Base-by-base conservation (phyloP, 2,888 invertebrate genomes). In the Drosophila anomalipes region DNA sequence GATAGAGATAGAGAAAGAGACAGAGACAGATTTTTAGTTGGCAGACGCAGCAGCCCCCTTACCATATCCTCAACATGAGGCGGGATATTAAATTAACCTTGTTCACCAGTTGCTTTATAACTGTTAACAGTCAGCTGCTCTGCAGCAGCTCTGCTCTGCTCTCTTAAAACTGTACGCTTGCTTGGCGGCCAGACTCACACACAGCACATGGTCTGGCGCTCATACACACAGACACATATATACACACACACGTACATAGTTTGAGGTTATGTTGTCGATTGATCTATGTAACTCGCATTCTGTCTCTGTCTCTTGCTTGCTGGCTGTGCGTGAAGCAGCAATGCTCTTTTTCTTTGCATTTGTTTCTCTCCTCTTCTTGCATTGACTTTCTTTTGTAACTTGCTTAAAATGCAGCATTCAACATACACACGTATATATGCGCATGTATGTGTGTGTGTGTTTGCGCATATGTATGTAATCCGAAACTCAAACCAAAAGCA, bases 361-460 rank as follows among this genome's bases (percentile, higher is more conserved):
- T 52, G 19, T 37, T 22, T 37, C 37, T 66, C 7, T 53, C 19
- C 41, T 52, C 28, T 41, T 9, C 30, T 58, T 39, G 26, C n/a
- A 32, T 44, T 49, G 56, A 22, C n/a, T 41, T 32, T 44, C 39
- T 59, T 64, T 47, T 47, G 26, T 26, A 47, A 47, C 16, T 47
- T 9, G 47, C 60, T 72, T 56, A 37, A 53, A 53, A 28, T 68
- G 39, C 33, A 49, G 59, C 54, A 47, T 74, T 69, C 67, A 67
- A 66, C 71, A 51, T 30, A 28, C 51, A 30, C 65, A 70, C 74
- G 78, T 81, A 81, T 75, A 70, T 78, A 47, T 22, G 47, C 47
- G 22, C 47, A 22, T 26, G 7, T 0, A 26, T 26, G 22, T 47
- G 14, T 14, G 14, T 14, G 14, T 47, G 22, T 47, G 47, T 47